A percentile compares a stretch with the other conserved stretches of the same genome.
Evolutionary conservation across 53 echinoderm and acorn worm species (phyloP).

Genomic region (Temnopleurus reevesii): DNA sequence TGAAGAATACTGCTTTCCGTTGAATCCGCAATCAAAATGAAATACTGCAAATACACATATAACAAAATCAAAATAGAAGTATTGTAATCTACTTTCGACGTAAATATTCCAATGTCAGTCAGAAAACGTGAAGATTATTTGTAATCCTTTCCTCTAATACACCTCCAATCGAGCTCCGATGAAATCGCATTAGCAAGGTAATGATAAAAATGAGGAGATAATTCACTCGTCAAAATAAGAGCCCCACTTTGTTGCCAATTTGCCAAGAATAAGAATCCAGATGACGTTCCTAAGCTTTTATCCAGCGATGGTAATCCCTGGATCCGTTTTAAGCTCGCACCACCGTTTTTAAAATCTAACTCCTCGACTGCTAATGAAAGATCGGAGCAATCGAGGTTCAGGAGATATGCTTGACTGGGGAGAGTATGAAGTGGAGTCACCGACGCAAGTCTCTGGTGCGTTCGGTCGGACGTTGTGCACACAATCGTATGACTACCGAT

Average conservation of each 20-base stretch:
- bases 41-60: background rate
- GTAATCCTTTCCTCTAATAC: background rate
- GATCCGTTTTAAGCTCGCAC: background rate
- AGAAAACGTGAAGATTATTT: background rate
- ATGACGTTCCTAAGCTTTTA: constrained; percentile 19
- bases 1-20: background rate
- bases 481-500: background rate
- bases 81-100: background rate
- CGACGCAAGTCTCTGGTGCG: background rate
- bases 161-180: background rate
- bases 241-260: constrained; percentile 7
- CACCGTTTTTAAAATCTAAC: background rate
- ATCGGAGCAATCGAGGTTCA: background rate
- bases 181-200: background rate
- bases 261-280: constrained; percentile 10
- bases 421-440: background rate
- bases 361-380: constrained; percentile 15
- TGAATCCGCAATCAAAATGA: background rate
- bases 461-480: background rate
- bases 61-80: no score
- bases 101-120: background rate
- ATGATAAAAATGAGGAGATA: background rate
- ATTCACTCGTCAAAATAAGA: constrained; percentile 2
- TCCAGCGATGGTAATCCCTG: background rate
- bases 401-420: background rate